These are phyloP conservation scores for Bradynema listronoti DNA, from an alignment of 1,140 invertebrate species.

Conservation along the genomic window DNA sequence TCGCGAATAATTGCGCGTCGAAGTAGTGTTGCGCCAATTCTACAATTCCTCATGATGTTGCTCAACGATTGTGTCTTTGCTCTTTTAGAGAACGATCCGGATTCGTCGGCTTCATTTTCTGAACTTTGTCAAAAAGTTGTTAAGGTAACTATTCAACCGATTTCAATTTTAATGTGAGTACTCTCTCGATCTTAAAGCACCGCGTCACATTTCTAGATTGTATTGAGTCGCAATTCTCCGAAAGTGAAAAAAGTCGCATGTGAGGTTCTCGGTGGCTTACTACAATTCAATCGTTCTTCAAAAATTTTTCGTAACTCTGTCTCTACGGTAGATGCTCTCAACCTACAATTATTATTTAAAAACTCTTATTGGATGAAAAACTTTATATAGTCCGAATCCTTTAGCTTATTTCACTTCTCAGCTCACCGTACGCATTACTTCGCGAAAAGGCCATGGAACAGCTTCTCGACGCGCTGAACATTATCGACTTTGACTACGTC, in stretches of 20 bases:
- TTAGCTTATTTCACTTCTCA: slow-evolving; percentile 36
- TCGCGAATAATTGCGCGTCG: slow-evolving; percentile 8
- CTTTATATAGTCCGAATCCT: background rate
- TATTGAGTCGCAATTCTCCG: slow-evolving; percentile 18
- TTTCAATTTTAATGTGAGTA: background rate
- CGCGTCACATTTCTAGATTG: slow-evolving; percentile 14
- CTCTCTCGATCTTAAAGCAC: background rate
- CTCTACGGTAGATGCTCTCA: background rate
- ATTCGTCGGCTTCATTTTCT: slow-evolving; percentile 17
- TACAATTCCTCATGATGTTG: slow-evolving; percentile 14
- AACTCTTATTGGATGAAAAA: background rate
- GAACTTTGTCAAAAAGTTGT: slow-evolving; percentile 23
- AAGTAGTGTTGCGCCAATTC: slow-evolving; percentile 14
- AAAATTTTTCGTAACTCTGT: slow-evolving; percentile 8
- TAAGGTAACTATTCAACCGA: slow-evolving; percentile 23
- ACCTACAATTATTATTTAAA: slow-evolving; percentile 14
- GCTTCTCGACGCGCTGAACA: slow-evolving; percentile 21
- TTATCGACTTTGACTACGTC: background rate
- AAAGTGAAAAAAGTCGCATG: slow-evolving; percentile 28
- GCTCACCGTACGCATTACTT: slow-evolving; percentile 26
- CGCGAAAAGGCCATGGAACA: slow-evolving; percentile 31
- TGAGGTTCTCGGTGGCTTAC: slow-evolving; percentile 20
- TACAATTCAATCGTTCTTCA: slow-evolving; percentile 23
- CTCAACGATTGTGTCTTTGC: slow-evolving; percentile 25
- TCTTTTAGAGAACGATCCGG: slow-evolving; percentile 26